A percentile compares a stretch with the other conserved stretches of the same genome.
Evolutionary conservation across 2,888 invertebrate genomes (phyloP).

Genomic region (Sinotaia quadrata): DNA sequence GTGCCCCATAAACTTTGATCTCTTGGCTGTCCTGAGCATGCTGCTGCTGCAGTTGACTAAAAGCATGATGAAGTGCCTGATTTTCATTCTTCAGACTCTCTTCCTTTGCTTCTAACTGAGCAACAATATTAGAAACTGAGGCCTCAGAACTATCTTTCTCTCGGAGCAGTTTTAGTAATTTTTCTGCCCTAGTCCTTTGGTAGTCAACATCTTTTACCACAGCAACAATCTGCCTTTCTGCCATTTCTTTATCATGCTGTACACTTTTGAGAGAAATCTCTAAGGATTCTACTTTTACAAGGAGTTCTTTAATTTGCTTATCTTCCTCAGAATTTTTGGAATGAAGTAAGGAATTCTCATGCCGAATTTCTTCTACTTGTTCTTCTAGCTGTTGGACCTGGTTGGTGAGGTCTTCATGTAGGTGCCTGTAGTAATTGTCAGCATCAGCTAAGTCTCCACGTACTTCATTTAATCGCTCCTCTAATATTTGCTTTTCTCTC

Average conservation of each 20-base stretch:
- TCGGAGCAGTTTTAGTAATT: slow-evolving; percentile 19
- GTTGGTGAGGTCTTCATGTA: slow-evolving; percentile 20
- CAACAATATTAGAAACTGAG: slow-evolving; percentile 13
- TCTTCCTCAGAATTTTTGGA: slow-evolving; percentile 10
- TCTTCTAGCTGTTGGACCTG: slow-evolving; percentile 21
- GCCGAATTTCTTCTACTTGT: slow-evolving; percentile 19
- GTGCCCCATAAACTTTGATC: not conserved
- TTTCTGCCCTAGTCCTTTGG: slow-evolving; percentile 24
- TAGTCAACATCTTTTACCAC: slow-evolving; percentile 23
- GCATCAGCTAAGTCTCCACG: slow-evolving; percentile 22
- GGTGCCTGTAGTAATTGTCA: slow-evolving; percentile 16
- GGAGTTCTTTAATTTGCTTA: slow-evolving; percentile 6
- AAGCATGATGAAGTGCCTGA: slow-evolving; percentile 1
- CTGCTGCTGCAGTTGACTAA: slow-evolving; percentile 7
- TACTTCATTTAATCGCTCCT: slow-evolving; percentile 18
- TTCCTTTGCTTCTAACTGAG: slow-evolving; percentile 20
- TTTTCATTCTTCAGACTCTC: slow-evolving; percentile 19
- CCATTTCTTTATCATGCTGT: slow-evolving; percentile 21
- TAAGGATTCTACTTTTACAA: not conserved
- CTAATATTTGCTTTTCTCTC: slow-evolving; percentile 6
- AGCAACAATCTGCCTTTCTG: slow-evolving; percentile 20
- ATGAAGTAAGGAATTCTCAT: slow-evolving; percentile 1
- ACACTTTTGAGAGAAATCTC: slow-evolving; percentile 10
- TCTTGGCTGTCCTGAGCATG: slow-evolving; percentile 14
- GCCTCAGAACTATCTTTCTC: slow-evolving; percentile 24